Percentiles rank a stretch among this genome's conserved stretches.
Evolutionary conservation across 2,888 invertebrate genomes (phyloP).

Genomic region (Papilio elwesi): DNA sequence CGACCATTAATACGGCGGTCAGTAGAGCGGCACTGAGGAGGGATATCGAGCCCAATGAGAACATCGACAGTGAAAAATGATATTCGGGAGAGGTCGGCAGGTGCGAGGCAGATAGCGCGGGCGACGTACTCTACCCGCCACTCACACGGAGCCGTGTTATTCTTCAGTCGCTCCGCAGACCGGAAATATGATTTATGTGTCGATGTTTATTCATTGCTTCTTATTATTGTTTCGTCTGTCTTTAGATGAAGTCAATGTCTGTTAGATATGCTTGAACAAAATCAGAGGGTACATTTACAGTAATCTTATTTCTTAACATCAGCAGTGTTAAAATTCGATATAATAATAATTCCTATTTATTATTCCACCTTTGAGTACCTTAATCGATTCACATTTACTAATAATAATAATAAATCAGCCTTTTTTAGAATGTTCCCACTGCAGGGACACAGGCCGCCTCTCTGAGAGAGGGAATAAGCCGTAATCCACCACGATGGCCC

Average conservation of each 20-base stretch:
- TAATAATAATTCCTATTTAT: no score
- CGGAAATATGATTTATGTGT: conserved; percentile 11
- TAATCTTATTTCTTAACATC: no score
- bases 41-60: conserved; percentile 63
- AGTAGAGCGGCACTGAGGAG: conserved; percentile 67
- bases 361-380: no score
- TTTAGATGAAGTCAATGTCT: not conserved
- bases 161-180: not conserved
- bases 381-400: no score
- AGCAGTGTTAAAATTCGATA: no score
- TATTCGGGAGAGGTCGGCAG: conserved; percentile 60
- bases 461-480: no score
- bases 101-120: conserved; percentile 47
- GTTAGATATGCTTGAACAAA: not conserved
- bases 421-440: no score
- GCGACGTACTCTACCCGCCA: conserved; percentile 7
- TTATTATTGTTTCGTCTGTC: not conserved
- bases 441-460: no score
- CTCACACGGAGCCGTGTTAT: not conserved
- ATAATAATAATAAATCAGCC: no score
- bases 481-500: no score
- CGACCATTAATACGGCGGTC: conserved; percentile 77
- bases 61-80: conserved; percentile 76
- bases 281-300: no score
- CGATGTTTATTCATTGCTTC: not conserved